phyloP scores from a whole-genome alignment of 1,140 invertebrate species.

The Goniozus legneri region DNA sequence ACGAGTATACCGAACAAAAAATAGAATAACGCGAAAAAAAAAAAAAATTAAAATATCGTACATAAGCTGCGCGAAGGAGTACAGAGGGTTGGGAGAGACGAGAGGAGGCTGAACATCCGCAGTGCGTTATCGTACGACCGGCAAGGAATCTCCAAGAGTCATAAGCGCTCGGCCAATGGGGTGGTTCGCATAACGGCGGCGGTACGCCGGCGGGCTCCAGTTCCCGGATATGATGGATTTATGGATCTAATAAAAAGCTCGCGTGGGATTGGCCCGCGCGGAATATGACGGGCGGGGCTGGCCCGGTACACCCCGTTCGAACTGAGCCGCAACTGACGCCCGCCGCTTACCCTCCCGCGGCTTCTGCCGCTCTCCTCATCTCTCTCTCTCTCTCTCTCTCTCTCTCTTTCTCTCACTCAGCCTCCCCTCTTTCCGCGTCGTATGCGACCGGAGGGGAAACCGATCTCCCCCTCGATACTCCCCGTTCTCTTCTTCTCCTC shows the following conservation, averaged over 20 bases:
- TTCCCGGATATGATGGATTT: conserved; percentile 56
- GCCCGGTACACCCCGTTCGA: conserved; percentile 42
- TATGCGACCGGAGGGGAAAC: conserved; percentile 29
- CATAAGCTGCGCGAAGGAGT: too few relatives aligned
- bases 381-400: conserved; percentile 13
- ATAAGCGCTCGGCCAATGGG: conserved; percentile 40
- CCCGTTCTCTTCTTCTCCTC: conserved; percentile 5
- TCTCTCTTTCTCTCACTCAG: conserved; percentile 12
- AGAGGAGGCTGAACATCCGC: too few relatives aligned
- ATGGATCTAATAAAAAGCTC: conserved; percentile 58
- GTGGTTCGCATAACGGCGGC: conserved; percentile 21
- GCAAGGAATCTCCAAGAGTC: background rate
- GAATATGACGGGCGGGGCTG: conserved; percentile 55
- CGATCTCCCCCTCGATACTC: conserved; percentile 10
- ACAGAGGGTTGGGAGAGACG: too few relatives aligned
- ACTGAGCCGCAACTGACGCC: conserved; percentile 38
- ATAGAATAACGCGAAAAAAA: too few relatives aligned
- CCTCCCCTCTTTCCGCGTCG: conserved; percentile 22
- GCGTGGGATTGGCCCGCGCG: conserved; percentile 49
- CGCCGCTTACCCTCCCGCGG: conserved; percentile 23
- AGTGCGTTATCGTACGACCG: conserved; percentile 44
- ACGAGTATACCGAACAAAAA: too few relatives aligned
- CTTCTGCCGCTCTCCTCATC: conserved; percentile 16
- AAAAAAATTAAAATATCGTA: too few relatives aligned
- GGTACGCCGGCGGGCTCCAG: conserved; percentile 14